Conservation (phyloP, 2,113 vertebrate genomes). For the Prinia subflava region DNA sequence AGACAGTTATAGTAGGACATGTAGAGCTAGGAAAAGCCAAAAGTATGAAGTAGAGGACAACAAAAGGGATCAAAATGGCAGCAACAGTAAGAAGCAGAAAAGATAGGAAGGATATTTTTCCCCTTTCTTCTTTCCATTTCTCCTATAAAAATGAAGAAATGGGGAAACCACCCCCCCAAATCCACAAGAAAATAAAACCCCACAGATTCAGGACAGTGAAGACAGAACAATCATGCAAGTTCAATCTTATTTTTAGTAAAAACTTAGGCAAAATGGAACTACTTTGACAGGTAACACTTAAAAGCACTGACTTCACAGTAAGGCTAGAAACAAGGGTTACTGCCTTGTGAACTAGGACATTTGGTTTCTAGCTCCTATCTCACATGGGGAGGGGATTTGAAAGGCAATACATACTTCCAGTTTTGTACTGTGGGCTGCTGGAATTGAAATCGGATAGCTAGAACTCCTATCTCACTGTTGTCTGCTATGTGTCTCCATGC, state of each 20-base stretch:
- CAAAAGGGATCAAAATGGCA: not conserved
- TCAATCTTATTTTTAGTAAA: not conserved
- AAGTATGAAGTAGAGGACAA: not conserved
- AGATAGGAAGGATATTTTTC: not conserved
- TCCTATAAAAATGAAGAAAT: not conserved
- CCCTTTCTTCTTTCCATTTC: not conserved
- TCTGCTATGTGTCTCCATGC: accelerated
- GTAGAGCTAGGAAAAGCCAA: not conserved
- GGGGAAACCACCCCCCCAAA: accelerated
- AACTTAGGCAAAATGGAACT: not conserved
- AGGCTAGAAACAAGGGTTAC: not conserved
- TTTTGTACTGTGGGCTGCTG: not conserved
- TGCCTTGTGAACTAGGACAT: not conserved
- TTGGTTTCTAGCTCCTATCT: not conserved
- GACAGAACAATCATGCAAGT: not conserved
- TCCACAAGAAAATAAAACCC: not conserved
- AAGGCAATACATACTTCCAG: not conserved
- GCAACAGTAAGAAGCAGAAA: not conserved
- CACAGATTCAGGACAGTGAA: not conserved
- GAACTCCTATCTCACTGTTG: not conserved
- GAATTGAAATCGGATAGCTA: not conserved
- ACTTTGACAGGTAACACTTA: not conserved
- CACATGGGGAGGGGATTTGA: not conserved
- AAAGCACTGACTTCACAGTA: not conserved
- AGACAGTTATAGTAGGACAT: not conserved